Evolutionary conservation across 2,888 invertebrate genomes (phyloP), one percentile per base, ranked within the genome.

Genomic region (Drosophila rubida): DNA sequence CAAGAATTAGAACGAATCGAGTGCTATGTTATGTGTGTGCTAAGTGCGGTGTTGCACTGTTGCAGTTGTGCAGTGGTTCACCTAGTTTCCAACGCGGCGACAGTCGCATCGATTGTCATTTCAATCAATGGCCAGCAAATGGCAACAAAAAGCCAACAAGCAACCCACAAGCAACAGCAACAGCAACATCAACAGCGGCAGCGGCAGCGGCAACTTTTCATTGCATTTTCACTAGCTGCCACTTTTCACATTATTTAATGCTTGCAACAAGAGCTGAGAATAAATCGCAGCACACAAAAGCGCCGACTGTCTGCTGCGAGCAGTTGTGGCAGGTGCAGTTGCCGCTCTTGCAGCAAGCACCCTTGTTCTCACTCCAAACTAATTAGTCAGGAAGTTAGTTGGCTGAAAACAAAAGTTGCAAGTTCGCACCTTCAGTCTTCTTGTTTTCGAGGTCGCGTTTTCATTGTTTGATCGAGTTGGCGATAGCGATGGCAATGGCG

Each of bases 161-260:
- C 68, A 65, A 49, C 44, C 66, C 53, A 63, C 58, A 73, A 62
- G 58, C 77, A 70, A 72, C 37, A 49, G n/a, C 27, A 27, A 25
- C 50, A 23, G 8, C 16, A 53, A 49, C 32, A 60, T 42, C 32
- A 51, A 27, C 39, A 46, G 7, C 45, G 44, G 37, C 65, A 50
- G 9, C 42, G 22, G 22, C 27, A 48, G 48, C 69, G 66, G 41
- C 84, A 66, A 69, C 70, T 82, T 87, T 82, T 82, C 85, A 81
- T 87, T 87, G 77, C 79, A 87, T 82, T 82, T 82, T 83, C 87
- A 83, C 82, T 87, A 69, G 87, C 59, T 49, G 69, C 49, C 80
- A 73, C 70, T 87, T 84, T 87, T 84, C 81, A 80, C 81, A 87
- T 87, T 84, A 87, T 87, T 82, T 78, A 80, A 81, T 83, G 80